phyloP scores from a whole-genome alignment of 2,113 vertebrate species.

The Clinocottus analis region DNA sequence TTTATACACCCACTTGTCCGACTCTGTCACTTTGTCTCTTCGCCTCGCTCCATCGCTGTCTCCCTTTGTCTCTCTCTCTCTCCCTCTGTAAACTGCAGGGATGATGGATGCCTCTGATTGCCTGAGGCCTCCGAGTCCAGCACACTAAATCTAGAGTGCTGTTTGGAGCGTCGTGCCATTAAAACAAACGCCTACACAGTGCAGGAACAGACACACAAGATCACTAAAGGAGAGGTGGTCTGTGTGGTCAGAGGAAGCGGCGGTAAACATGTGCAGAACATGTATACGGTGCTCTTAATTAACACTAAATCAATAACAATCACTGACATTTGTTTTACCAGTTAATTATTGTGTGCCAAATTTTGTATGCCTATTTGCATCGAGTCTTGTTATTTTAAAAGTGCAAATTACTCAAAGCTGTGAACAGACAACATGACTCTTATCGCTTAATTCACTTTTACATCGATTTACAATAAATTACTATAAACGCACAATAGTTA shows the following conservation, averaged over 20 bases:
- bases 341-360: slow-evolving; percentile 8
- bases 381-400: background rate
- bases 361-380: background rate
- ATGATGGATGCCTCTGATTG: slow-evolving; percentile 69
- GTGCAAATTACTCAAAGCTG: background rate
- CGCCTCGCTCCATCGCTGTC: slow-evolving; percentile 50
- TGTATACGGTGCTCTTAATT: background rate
- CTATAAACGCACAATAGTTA: background rate
- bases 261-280: background rate
- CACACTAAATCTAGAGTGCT: slow-evolving; percentile 45
- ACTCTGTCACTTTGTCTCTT: slow-evolving; percentile 54
- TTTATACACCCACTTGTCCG: slow-evolving; percentile 69
- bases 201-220: slow-evolving; percentile 45
- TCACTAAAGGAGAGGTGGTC: slow-evolving; percentile 25
- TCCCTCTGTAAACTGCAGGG: slow-evolving; percentile 48
- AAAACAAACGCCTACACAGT: slow-evolving; percentile 64
- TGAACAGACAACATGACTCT: background rate
- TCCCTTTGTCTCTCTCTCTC: slow-evolving; percentile 31
- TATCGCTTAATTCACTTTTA: background rate
- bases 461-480: background rate
- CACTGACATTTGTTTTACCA: slow-evolving; percentile 6
- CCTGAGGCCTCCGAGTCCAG: slow-evolving; percentile 53
- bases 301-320: slow-evolving; percentile 18
- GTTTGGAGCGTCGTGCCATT: slow-evolving; percentile 43
- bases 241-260: slow-evolving; percentile 16